Conservation (phyloP, 2,797 vertebrate genomes). For the Morus bassanus region DNA sequence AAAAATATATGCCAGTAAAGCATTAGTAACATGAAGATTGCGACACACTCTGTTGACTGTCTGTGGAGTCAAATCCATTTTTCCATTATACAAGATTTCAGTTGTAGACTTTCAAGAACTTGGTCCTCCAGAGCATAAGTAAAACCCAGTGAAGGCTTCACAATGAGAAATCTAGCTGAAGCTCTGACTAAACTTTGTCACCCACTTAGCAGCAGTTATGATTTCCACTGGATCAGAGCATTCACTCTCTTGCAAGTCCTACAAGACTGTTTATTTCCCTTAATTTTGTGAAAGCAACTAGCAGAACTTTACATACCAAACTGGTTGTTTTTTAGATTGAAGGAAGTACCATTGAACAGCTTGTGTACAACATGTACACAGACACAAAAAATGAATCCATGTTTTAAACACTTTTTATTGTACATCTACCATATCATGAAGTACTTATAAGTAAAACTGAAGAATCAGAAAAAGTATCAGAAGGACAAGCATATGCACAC, state of each 20-base stretch:
- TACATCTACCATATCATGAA: background rate
- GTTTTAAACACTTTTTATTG: background rate
- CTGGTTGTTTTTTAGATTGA: background rate
- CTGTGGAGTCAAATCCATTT: background rate
- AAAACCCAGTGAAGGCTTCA: background rate
- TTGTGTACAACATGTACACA: background rate
- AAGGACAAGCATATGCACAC: background rate
- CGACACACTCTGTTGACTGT: background rate
- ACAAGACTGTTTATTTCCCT: background rate
- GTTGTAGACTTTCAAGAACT: background rate
- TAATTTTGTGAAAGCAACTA: background rate
- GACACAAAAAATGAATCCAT: background rate
- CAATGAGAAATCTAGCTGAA: background rate
- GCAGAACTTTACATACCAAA: background rate
- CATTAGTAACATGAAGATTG: background rate
- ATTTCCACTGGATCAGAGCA: background rate
- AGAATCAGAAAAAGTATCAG: background rate
- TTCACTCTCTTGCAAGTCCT: background rate
- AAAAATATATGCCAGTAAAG: background rate
- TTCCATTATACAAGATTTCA: background rate
- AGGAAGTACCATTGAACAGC: slow-evolving; percentile 3
- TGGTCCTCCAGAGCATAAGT: background rate
- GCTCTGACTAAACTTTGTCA: background rate
- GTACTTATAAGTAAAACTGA: background rate
- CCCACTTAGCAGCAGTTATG: background rate